Evolutionary conservation across 37 sponge, comb jelly and placozoan genomes (phyloP), one percentile per base, ranked within the genome.

Genomic region (Petrosia ficiformis): DNA sequence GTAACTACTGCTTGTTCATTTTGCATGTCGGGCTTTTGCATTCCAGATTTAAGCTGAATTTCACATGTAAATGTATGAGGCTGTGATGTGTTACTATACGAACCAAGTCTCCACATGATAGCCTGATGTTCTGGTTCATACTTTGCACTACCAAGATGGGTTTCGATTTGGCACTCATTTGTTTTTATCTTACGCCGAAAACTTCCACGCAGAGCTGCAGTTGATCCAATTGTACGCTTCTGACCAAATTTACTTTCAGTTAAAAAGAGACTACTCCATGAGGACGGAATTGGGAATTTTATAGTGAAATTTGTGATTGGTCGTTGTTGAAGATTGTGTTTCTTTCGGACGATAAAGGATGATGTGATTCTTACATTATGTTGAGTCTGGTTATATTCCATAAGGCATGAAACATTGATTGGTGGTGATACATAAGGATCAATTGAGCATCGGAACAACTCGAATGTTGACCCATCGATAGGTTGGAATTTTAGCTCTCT

Each of bases 51-150:
- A 32, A 90, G 71, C 31, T 79, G 65, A 4, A 93, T 74, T 26
- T 88, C 84, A 40, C 89, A 88, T 29, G 66, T 42, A 54, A 93
- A 81, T 65, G 65, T 72, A 82, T 93, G 89, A 0, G 89, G 86
- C 11, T 78, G 58, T 0, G 69, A 26, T 39, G 85, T 25, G 22
- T 61, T 40, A 10, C 41, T 39, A 48, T 93, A 93, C 44, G 77
- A 43, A 0, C 93, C 93, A 2, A 93, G 77, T 59, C 89, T 59
- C 93, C 93, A 93, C 76, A 93, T 63, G 22, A 93, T 77, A 34
- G 89, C 85, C 2, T 71, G 70, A 33, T 88, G 89, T 39, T 80
- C 93, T 1, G 89, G 72, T 76, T 88, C 89, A 39, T 83, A 93
- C 86, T 85, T 87, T 57, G 93, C 89, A 11, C 67, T 75, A 16